A percentile compares a stretch with the other conserved stretches of the same genome.
These are phyloP conservation scores for Alosa sapidissima DNA, from an alignment of 2,797 vertebrate genomes.

Conservation along the genomic window DNA sequence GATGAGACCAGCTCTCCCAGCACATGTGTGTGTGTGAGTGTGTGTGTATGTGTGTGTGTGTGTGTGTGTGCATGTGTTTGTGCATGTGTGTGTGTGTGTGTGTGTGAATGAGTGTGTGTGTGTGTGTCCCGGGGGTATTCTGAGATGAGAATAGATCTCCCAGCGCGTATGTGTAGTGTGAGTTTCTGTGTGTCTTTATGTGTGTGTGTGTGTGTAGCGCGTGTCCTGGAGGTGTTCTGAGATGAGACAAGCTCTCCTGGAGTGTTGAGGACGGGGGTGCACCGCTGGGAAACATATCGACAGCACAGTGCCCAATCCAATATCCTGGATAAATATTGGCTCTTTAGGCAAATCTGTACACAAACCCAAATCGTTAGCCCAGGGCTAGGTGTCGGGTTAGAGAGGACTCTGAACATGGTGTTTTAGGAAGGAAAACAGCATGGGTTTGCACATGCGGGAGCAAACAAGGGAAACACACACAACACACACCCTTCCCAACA, in stretches of 20 bases:
- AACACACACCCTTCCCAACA: too few species aligned
- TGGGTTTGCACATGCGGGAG: not conserved
- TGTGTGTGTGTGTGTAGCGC: too few species aligned
- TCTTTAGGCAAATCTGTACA: constrained; percentile 7
- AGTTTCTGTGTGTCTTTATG: too few species aligned
- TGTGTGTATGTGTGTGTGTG: not conserved
- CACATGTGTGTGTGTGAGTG: not conserved
- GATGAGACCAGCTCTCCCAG: too few species aligned
- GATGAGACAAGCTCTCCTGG: too few species aligned
- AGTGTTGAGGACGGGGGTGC: too few species aligned
- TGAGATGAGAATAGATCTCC: too few species aligned
- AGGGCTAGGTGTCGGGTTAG: not conserved
- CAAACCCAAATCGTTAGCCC: not conserved
- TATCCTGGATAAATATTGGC: constrained; percentile 13
- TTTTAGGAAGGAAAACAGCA: not conserved
- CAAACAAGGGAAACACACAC: not conserved
- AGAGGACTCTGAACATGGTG: not conserved
- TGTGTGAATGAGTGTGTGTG: not conserved
- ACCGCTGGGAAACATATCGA: too few species aligned
- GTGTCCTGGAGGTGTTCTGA: too few species aligned
- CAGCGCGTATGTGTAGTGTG: too few species aligned
- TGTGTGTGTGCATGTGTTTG: not conserved
- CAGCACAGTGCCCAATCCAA: not conserved
- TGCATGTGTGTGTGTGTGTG: not conserved
- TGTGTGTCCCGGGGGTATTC: too few species aligned